These are phyloP conservation scores for Caenorhabditis plicata DNA, from an alignment of 2,888 invertebrate species.

Conservation along the genomic window DNA sequence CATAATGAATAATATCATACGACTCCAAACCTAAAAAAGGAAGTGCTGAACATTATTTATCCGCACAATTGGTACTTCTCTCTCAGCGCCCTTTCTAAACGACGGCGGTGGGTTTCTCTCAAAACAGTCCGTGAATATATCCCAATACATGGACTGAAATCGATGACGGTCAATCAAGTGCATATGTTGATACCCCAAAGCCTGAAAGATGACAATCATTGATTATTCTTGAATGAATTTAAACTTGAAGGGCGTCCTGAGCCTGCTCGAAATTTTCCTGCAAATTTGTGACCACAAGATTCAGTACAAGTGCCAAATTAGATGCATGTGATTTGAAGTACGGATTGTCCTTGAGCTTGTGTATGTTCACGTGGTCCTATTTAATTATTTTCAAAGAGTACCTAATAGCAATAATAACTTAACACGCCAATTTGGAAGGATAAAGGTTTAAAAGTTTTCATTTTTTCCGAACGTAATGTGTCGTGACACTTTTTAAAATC, in stretches of 20 bases:
- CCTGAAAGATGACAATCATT: constrained; percentile 15
- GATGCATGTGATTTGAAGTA: constrained; percentile 48
- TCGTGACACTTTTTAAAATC: no score
- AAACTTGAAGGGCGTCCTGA: constrained; percentile 46
- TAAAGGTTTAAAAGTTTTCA: no score
- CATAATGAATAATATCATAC: constrained; percentile 51
- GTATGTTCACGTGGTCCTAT: constrained; percentile 35
- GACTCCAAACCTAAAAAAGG: constrained; percentile 41
- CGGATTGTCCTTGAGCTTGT: constrained; percentile 41
- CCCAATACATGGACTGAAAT: constrained; percentile 52
- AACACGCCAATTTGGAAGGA: no score
- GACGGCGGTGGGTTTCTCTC: constrained; percentile 47
- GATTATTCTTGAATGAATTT: not conserved
- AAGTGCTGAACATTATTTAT: not conserved
- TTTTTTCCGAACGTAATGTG: no score
- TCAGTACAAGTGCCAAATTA: constrained; percentile 46
- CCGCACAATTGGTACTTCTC: constrained; percentile 16
- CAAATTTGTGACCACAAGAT: constrained; percentile 45
- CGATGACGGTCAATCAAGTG: constrained; percentile 24
- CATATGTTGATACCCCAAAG: constrained; percentile 45
- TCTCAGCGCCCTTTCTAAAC: constrained; percentile 35
- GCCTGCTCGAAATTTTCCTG: constrained; percentile 49
- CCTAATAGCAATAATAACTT: no score
- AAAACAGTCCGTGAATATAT: constrained; percentile 51
- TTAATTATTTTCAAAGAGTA: no score